phyloP scores from a whole-genome alignment of 1,140 invertebrate species.

The Ceratina japonica region DNA sequence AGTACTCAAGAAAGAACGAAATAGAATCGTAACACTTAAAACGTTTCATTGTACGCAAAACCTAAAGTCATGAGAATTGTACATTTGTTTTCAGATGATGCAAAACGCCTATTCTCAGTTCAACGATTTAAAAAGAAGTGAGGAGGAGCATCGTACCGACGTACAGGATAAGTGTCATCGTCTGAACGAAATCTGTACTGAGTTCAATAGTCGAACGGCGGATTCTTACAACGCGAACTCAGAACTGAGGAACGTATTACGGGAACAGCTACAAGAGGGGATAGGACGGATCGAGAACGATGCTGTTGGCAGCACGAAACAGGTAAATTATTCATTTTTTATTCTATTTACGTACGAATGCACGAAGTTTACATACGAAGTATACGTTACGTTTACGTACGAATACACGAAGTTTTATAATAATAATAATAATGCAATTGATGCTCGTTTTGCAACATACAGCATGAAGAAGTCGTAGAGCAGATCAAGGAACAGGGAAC shows the following conservation, averaged over 20 bases:
- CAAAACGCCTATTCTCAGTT: conserved; percentile 61
- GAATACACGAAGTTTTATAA: conserved; percentile 1
- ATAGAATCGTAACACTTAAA: too few species aligned
- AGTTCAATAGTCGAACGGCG: conserved; percentile 47
- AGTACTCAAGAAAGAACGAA: too few species aligned
- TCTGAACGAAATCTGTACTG: conserved; percentile 50
- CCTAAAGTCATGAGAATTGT: too few species aligned
- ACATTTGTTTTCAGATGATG: too few species aligned
- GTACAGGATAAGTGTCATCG: conserved; percentile 59
- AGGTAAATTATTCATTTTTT: conserved; percentile 57
- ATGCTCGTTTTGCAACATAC: conserved; percentile 10
- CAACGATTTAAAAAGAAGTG: conserved; percentile 52
- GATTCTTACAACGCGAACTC: conserved; percentile 40
- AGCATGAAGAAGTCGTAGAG: conserved; percentile 52
- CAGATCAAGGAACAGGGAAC: conserved; percentile 52
- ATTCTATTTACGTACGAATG: conserved; percentile 13
- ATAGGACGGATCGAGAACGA: conserved; percentile 63
- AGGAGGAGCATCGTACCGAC: conserved; percentile 48
- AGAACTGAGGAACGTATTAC: conserved; percentile 50
- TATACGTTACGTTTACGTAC: too few species aligned
- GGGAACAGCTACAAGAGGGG: conserved; percentile 56
- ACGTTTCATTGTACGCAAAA: too few species aligned
- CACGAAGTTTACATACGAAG: too few species aligned
- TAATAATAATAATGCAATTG: conserved; percentile 13
- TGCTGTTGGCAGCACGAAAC: conserved; percentile 55